Evolutionary conservation across 2,113 vertebrate genomes (phyloP), one percentile per base, ranked within the genome.

Genomic region (Notothenia rossii): DNA sequence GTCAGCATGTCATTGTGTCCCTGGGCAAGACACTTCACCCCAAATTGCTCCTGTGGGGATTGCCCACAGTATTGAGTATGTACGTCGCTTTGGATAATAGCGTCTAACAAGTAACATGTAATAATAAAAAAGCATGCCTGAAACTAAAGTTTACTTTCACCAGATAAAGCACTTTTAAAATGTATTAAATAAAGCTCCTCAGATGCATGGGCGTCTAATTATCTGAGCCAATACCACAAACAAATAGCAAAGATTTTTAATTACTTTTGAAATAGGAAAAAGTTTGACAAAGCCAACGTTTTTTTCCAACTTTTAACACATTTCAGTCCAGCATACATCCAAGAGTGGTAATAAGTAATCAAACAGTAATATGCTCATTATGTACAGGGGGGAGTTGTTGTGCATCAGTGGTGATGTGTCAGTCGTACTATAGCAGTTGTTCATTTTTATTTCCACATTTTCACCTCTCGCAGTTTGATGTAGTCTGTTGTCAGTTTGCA

Each of bases 401-500:
- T 4, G 9, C 53, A 17, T 60, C 1, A n/a, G 72, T 11, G 60
- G 72, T 11, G 60, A 18, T 49, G 55, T 0, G 20, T 67, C 72
- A 10, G 43, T 62, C 29, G 5, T 56, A 29, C 50, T 0, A 15
- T 15, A 7, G 72, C 63, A 29, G 20, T 33, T 46, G 54, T 40
- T 36, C 22, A 22, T 22, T 22, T 22, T 22, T 22, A 22, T 22
- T 22, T 22, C 7, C 3, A 29, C 3, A 40, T 7, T 7, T 80
- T 72, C 48, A 40, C 17, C 58, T 73, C 43, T n/a, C 40, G n/a
- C 33, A 10, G 77, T 85, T 74, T 91, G 79, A 86, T 81, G 20
- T 15, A 72, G 81, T 76, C 75, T 85, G 88, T 33, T 81, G 77
- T 85, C 81, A 64, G 74, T 77, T 72, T 17, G 53, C 81, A 78